These are phyloP conservation scores for Erythrocercus mccallii DNA, from an alignment of 2,113 vertebrate genomes.

Conservation along the genomic window DNA sequence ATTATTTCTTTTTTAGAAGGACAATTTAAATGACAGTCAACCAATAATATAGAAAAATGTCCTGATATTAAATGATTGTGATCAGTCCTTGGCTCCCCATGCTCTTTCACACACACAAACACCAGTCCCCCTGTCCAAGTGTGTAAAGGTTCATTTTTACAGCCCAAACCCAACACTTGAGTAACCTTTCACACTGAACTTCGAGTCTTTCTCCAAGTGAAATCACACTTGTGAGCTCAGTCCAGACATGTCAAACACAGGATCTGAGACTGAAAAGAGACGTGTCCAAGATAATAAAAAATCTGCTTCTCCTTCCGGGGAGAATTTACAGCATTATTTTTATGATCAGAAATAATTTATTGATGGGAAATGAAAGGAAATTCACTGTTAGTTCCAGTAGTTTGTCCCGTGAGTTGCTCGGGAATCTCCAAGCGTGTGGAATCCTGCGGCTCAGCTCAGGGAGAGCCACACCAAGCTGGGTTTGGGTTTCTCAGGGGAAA, in stretches of 20 bases:
- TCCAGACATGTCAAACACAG: background rate
- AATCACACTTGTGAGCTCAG: background rate
- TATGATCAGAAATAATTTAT: background rate
- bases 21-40: background rate
- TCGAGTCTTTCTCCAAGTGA: background rate
- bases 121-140: background rate
- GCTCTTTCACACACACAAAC: background rate
- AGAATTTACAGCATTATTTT: background rate
- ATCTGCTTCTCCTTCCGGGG: background rate
- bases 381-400: background rate
- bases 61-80: background rate
- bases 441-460: background rate
- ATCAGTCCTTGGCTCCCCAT: background rate
- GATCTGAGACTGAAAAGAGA: background rate
- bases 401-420: background rate
- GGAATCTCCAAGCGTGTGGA: background rate
- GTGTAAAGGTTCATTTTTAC: background rate
- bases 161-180: background rate
- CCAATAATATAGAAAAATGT: background rate
- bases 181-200: background rate
- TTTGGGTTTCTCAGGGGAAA: background rate
- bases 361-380: conserved; percentile 15
- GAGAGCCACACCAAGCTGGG: background rate
- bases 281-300: background rate
- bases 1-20: background rate